Evolutionary conservation across 2,113 vertebrate species (phyloP), one percentile per base, ranked within the genome.

Genomic region (Scomber scombrus): DNA sequence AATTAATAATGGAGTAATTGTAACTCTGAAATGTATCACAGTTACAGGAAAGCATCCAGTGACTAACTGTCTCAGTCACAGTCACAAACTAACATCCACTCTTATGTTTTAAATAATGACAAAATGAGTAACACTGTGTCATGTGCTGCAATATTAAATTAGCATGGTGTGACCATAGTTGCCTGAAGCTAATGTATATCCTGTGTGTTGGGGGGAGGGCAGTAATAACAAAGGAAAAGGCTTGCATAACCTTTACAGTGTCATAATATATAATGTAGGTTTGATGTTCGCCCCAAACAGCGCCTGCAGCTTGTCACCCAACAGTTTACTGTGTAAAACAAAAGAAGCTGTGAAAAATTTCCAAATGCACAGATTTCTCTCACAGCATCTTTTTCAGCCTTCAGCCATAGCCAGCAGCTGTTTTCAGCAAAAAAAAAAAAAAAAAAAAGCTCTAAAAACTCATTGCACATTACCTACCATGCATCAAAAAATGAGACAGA

Each of bases 1-100:
- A 84, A 85, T 83, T 52, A 49, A 86, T 80, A 80, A 69, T 54
- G 71, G n/a, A 84, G 85, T 13, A 52, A 63, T 69, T 74, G 75
- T 49, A 71, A 40, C 52, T 76, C 13, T 66, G 49, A 81, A 75
- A 83, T 71, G 68, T 65, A 14, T 80, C 72, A 18, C 56, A 61
- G 50, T 70, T 60, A 0, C 11, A 71, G 54, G 31, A 47, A 23
- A 54, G 43, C 3, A 23, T 45, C 52, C 2, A 21, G 56, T 26
- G 23, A 21, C 8, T 12, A 56, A 64, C 18, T 52, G 47, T 64
- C 31, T 64, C 52, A 66, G 47, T 71, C 47, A 52, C 19, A 31
- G 4, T 45, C 11, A 77, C 67, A 65, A 49, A 67, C 0, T 3
- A 47, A 73, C 18, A 67, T 77, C 31, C 5, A 11, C 63, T 56